Evolutionary conservation across 2,797 vertebrate genomes (phyloP), one percentile per base, ranked within the genome.

Genomic region (Megaceryle alcyon): DNA sequence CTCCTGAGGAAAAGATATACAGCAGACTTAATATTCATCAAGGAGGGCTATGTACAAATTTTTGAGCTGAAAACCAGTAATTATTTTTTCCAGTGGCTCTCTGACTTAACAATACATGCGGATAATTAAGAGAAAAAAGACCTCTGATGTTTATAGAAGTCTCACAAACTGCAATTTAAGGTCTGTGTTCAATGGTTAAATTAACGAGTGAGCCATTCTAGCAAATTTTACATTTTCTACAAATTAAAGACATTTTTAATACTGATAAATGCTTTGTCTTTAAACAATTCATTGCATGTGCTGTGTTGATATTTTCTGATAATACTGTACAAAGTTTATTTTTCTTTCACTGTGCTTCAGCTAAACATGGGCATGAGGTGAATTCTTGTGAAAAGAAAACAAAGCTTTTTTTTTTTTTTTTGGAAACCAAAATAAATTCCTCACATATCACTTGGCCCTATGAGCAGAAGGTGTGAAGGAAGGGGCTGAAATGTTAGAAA

Each of bases 381-480:
- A 94, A 93, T 90, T 87, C 75, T 85, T 75, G 65, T 31, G 46
- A 88, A 95, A 94, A 88, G 77, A 95, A 97, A 96, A 96, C 87
- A 97, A 88, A 85, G 25, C 25, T 39, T 65, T 13, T 57, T 81
- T 87, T 33, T 33, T 33, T 94, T 83, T 82, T 82, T 79, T 48
- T 22, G 82, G 68, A 90, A 94, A 77, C 85, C 35, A 57, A 89
- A 94, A 90, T 91, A 82, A 92, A 94, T 94, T 93, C 76, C 57
- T 92, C 78, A 85, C 61, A 14, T 91, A 88, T 94, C 69, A 7
- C 83, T 91, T 96, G 92, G 85, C 83, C 77, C 88, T 95, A 10
- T 69, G 91, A 95, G 82, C 75, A 90, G 91, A 91, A 93, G 71
- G 94, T 97, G 94, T 93, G 95, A 97, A 85, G 90, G 82, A 94